phyloP scores from a whole-genome alignment of 2,888 invertebrate genomes.

The Shargacucullia verbasci region DNA sequence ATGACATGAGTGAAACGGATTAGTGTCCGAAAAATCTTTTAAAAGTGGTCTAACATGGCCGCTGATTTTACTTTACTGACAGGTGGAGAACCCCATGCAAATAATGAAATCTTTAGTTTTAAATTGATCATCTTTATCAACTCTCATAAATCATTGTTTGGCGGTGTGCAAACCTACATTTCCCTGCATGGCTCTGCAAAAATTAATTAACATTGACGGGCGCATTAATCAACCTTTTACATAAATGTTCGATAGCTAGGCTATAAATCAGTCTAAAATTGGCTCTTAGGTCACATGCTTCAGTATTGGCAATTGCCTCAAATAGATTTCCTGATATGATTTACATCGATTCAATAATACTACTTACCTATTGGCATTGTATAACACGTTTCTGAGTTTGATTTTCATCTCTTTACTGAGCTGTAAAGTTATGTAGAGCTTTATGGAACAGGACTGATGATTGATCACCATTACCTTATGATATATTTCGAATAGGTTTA shows the following conservation, averaged over 20 bases:
- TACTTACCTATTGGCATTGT: constrained; percentile 12
- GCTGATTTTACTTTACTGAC: too few species aligned
- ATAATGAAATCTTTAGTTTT: too few species aligned
- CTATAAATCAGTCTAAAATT: constrained; percentile 47
- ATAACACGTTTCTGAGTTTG: constrained; percentile 17
- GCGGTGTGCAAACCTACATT: background rate
- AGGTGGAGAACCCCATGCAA: too few species aligned
- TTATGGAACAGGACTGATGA: too few species aligned
- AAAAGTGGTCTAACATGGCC: too few species aligned
- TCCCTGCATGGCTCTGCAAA: constrained; percentile 3
- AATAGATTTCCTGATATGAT: constrained; percentile 53
- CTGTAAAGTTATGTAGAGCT: too few species aligned
- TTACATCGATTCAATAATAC: constrained; percentile 37
- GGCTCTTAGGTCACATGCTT: constrained; percentile 35
- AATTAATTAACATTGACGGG: constrained; percentile 14
- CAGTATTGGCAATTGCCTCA: constrained; percentile 43
- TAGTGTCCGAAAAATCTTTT: too few species aligned
- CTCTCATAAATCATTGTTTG: too few species aligned
- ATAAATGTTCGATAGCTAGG: constrained; percentile 29
- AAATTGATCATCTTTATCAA: too few species aligned
- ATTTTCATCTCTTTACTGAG: background rate
- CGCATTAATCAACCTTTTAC: constrained; percentile 21
- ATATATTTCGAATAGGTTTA: too few species aligned
- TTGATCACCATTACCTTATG: too few species aligned
- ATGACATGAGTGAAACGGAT: too few species aligned